These are phyloP conservation scores for Aphelocoma coerulescens DNA, from an alignment of 2,113 vertebrate species.

Conservation along the genomic window DNA sequence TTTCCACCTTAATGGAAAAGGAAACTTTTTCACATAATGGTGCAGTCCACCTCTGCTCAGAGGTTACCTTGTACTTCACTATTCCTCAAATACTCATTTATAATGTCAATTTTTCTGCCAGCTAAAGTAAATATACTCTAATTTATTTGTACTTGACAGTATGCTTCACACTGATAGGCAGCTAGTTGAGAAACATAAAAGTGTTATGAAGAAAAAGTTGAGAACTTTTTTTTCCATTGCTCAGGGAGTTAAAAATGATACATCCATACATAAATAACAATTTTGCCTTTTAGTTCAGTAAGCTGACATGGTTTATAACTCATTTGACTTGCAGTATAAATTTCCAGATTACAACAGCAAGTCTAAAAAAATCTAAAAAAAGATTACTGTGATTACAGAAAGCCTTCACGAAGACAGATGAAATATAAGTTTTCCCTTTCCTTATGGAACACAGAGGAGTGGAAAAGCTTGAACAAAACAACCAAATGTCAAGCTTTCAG, in stretches of 20 bases:
- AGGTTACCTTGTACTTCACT: background rate
- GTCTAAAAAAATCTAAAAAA: background rate
- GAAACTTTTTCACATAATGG: background rate
- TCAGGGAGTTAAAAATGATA: background rate
- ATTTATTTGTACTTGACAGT: conserved; percentile 9
- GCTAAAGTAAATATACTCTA: background rate
- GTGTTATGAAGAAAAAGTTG: background rate
- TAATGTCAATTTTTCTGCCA: background rate
- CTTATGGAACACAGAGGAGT: background rate
- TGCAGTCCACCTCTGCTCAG: background rate
- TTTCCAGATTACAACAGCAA: background rate
- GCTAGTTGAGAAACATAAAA: background rate
- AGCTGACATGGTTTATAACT: background rate
- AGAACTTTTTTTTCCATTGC: background rate
- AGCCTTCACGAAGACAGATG: background rate
- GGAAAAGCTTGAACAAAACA: background rate
- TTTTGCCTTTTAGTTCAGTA: background rate
- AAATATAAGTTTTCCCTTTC: background rate
- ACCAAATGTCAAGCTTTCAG: background rate
- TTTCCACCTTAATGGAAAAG: background rate
- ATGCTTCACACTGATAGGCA: background rate
- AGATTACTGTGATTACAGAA: background rate
- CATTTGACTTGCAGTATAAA: background rate
- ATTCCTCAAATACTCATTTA: background rate
- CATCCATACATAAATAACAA: background rate